A percentile compares a stretch with the other conserved stretches of the same genome.
These are phyloP conservation scores for Chrysolina haemoptera DNA, from an alignment of 2,888 invertebrate genomes.

Conservation along the genomic window DNA sequence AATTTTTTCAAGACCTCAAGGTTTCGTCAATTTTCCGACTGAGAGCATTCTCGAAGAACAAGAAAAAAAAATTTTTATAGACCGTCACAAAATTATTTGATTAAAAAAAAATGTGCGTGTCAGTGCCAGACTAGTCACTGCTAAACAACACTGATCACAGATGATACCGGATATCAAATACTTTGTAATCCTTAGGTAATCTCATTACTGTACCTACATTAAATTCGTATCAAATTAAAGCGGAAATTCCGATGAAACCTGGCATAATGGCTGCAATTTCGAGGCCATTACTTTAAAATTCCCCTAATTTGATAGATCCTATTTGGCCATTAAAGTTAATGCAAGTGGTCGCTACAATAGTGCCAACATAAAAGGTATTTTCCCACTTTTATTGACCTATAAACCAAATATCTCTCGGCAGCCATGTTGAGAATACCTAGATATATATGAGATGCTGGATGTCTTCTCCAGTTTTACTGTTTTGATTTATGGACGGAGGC, in stretches of 20 bases:
- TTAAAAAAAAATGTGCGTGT: no score
- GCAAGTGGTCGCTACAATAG: slow-evolving; percentile 20
- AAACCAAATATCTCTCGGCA: slow-evolving; percentile 18
- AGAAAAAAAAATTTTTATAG: no score
- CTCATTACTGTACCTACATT: neutral
- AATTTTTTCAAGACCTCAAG: no score
- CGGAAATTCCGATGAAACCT: slow-evolving; percentile 9
- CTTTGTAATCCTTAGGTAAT: neutral
- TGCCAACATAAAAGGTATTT: slow-evolving; percentile 22
- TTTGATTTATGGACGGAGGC: neutral
- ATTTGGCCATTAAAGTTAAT: slow-evolving; percentile 18
- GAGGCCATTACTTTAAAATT: slow-evolving; percentile 7
- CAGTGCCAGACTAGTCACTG: no score
- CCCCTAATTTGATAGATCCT: slow-evolving; percentile 17
- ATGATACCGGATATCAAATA: neutral
- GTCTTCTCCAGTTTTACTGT: neutral
- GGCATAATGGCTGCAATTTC: slow-evolving; percentile 5
- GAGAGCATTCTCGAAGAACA: no score
- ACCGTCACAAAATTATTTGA: no score
- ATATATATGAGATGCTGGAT: slow-evolving; percentile 8
- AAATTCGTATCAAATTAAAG: slow-evolving; percentile 10
- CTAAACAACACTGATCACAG: no score
- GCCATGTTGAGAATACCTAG: slow-evolving; percentile 10
- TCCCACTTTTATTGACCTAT: slow-evolving; percentile 23
- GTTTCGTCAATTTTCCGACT: no score